A percentile compares a stretch with the other conserved stretches of the same genome.
Conservation (phyloP, 2,797 vertebrate species). For the Leuciscus waleckii region DNA sequence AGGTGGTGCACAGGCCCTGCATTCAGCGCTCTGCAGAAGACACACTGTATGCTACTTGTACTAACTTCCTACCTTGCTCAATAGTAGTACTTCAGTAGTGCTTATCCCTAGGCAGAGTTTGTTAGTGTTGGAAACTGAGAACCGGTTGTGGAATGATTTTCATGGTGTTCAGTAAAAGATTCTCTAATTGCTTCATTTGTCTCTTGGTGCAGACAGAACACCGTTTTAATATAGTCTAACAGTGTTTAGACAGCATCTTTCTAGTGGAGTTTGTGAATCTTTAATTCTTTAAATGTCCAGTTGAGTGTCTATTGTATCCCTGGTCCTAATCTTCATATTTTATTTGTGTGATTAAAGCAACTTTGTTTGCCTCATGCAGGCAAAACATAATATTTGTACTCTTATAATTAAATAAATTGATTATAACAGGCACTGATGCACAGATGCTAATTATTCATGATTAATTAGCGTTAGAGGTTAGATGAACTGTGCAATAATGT, state of each 20-base stretch:
- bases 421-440: neutral
- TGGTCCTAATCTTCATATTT: neutral
- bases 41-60: neutral
- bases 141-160: neutral
- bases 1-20: neutral
- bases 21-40: constrained; percentile 1
- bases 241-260: neutral
- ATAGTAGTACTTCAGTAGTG: neutral
- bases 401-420: neutral
- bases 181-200: neutral
- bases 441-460: neutral
- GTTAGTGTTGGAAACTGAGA: neutral
- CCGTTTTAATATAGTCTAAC: neutral
- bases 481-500: neutral
- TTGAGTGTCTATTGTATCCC: neutral
- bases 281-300: neutral
- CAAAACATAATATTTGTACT: neutral
- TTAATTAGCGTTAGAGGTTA: neutral
- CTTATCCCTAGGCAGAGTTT: neutral
- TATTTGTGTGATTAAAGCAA: neutral
- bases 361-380: neutral
- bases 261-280: neutral
- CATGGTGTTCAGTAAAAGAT: neutral
- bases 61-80: constrained; percentile 1
- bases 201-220: neutral